A percentile compares a stretch with the other conserved stretches of the same genome.
Conservation (phyloP, 1,140 invertebrate genomes). For the Ceratina calcarata region DNA sequence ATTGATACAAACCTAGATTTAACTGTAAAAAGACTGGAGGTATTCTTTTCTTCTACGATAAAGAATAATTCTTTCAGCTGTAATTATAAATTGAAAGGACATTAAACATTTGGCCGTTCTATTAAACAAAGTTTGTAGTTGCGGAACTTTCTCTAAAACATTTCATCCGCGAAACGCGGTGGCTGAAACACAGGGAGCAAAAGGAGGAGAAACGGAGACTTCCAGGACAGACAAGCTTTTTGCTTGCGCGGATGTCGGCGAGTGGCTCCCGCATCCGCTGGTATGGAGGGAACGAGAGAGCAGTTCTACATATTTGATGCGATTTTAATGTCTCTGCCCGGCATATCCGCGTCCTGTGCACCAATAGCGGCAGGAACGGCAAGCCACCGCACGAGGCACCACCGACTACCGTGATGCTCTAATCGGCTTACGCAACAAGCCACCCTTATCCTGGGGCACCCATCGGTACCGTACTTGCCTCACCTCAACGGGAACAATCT, state of each 20-base stretch:
- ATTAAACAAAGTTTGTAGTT: no score
- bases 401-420: slow-evolving; percentile 74
- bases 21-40: no score
- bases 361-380: slow-evolving; percentile 54
- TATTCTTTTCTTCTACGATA: no score
- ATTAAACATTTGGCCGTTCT: no score
- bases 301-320: slow-evolving; percentile 76
- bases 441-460: slow-evolving; percentile 59
- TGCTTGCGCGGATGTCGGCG: slow-evolving; percentile 62
- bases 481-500: not conserved
- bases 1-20: no score
- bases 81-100: no score
- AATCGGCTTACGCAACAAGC: slow-evolving; percentile 78
- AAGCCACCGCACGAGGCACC: slow-evolving; percentile 44
- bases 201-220: slow-evolving; percentile 16
- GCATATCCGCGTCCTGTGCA: slow-evolving; percentile 60
- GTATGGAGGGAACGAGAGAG: slow-evolving; percentile 54
- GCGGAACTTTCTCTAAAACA: not conserved
- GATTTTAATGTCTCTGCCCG: slow-evolving; percentile 79
- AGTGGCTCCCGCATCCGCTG: slow-evolving; percentile 62
- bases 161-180: not conserved
- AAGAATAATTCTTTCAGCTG: no score
- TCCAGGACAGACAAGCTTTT: slow-evolving; percentile 57
- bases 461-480: slow-evolving; percentile 31
- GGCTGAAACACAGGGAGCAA: not conserved